Evolutionary conservation across 1,140 invertebrate species (phyloP).

Genomic region (Prorops nasuta): DNA sequence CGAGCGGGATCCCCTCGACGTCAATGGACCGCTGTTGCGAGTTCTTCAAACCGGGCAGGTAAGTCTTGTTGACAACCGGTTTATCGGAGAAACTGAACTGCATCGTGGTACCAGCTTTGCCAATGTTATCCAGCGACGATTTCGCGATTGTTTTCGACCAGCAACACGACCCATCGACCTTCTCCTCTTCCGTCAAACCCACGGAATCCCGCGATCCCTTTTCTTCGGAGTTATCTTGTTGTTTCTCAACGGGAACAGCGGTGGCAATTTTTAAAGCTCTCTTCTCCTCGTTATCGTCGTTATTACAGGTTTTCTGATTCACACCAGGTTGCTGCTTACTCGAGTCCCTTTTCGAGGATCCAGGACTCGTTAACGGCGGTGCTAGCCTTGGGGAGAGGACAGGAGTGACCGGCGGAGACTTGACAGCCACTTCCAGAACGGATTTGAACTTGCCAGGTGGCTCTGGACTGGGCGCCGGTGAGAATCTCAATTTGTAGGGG

Average conservation of each 20-base stretch:
- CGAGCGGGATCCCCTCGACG: no score
- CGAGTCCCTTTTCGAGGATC: constrained; percentile 34
- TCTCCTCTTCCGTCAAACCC: constrained; percentile 11
- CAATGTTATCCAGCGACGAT: constrained; percentile 66
- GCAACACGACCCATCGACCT: constrained; percentile 36
- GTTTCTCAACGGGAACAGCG: background rate
- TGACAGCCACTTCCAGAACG: constrained; percentile 34
- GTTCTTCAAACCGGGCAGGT: constrained; percentile 55
- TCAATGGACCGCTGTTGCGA: no score
- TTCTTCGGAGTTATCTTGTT: background rate
- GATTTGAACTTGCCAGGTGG: constrained; percentile 28
- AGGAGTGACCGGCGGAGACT: constrained; percentile 39
- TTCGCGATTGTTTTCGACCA: constrained; percentile 61
- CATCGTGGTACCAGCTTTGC: constrained; percentile 64
- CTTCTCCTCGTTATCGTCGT: background rate
- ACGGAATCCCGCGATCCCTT: background rate
- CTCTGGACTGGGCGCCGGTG: constrained; percentile 45
- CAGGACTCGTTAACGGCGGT: constrained; percentile 33
- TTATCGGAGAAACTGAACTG: constrained; percentile 61
- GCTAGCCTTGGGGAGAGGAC: constrained; percentile 31
- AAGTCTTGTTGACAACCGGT: constrained; percentile 32
- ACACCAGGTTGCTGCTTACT: background rate
- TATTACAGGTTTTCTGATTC: background rate
- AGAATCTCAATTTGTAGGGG: constrained; percentile 41
- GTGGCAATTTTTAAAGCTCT: background rate